Percentiles rank a stretch among this genome's conserved stretches.
phyloP scores from a whole-genome alignment of 2,113 vertebrate species.

The Upupa epops region DNA sequence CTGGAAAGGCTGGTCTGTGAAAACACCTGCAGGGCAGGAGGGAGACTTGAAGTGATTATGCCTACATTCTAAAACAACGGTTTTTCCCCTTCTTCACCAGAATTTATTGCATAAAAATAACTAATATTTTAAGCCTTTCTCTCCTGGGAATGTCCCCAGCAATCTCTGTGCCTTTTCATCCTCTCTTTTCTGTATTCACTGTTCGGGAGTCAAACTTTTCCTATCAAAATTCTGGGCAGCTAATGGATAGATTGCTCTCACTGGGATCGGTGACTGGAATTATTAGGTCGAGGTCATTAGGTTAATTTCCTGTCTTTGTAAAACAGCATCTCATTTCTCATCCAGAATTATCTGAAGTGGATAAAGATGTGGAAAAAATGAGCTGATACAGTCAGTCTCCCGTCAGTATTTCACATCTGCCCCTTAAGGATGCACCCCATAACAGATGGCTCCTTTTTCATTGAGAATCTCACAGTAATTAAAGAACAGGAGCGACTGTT shows the following conservation, averaged over 20 bases:
- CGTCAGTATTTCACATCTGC: constrained; percentile 22
- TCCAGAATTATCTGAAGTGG: constrained; percentile 8
- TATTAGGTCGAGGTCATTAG: neutral
- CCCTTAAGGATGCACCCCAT: neutral
- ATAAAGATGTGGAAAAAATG: constrained; percentile 23
- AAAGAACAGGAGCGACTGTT: neutral
- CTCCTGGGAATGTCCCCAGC: neutral
- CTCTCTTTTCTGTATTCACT: neutral
- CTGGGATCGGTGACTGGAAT: neutral
- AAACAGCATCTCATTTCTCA: constrained; percentile 36
- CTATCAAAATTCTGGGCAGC: neutral
- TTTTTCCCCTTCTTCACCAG: accelerated
- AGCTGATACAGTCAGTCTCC: constrained; percentile 13
- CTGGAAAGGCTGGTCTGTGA: too few relatives aligned
- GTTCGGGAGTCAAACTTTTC: neutral
- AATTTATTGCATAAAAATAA: neutral
- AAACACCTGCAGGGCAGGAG: neutral
- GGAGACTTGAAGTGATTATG: neutral
- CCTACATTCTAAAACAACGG: neutral
- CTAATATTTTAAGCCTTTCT: neutral
- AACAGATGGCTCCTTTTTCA: constrained; percentile 21
- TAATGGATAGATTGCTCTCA: neutral
- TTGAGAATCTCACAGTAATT: neutral
- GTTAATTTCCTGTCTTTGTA: constrained; percentile 26
- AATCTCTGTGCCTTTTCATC: neutral